A percentile compares a stretch with the other conserved stretches of the same genome.
These are phyloP conservation scores for Microplitis mediator DNA, from an alignment of 1,140 invertebrate genomes.

Conservation along the genomic window DNA sequence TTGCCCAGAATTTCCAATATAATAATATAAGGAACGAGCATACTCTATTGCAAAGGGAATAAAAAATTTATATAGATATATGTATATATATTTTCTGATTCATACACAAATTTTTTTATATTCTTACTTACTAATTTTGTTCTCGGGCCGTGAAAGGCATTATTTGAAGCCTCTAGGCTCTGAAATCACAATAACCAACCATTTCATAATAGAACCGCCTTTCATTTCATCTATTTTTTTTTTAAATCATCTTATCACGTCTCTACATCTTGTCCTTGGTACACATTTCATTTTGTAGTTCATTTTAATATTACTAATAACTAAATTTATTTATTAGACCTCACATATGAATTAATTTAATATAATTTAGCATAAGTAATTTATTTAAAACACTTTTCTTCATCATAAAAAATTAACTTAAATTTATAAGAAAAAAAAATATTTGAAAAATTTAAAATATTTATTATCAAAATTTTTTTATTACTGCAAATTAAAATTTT, in stretches of 20 bases:
- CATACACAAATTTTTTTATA: constrained; percentile 51
- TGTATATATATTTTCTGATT: constrained; percentile 48
- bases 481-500: too few relatives aligned
- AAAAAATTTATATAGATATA: constrained; percentile 15
- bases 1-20: too few relatives aligned
- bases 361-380: too few relatives aligned
- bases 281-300: too few relatives aligned
- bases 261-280: not conserved
- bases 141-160: constrained; percentile 64
- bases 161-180: constrained; percentile 65
- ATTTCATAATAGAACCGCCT: constrained; percentile 47
- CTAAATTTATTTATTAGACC: too few relatives aligned
- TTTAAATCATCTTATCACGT: not conserved
- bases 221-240: not conserved
- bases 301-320: too few relatives aligned
- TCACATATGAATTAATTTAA: too few relatives aligned
- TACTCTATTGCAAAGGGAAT: constrained; percentile 33
- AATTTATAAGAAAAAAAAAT: too few relatives aligned
- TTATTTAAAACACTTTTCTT: too few relatives aligned
- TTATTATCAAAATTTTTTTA: too few relatives aligned
- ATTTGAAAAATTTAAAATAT: too few relatives aligned
- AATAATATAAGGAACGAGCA: constrained; percentile 35
- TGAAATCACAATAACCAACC: constrained; percentile 64
- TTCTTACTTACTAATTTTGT: constrained; percentile 65
- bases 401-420: too few relatives aligned